phyloP scores from a whole-genome alignment of 2,888 invertebrate species.

The Pandemis cinnamomeana region DNA sequence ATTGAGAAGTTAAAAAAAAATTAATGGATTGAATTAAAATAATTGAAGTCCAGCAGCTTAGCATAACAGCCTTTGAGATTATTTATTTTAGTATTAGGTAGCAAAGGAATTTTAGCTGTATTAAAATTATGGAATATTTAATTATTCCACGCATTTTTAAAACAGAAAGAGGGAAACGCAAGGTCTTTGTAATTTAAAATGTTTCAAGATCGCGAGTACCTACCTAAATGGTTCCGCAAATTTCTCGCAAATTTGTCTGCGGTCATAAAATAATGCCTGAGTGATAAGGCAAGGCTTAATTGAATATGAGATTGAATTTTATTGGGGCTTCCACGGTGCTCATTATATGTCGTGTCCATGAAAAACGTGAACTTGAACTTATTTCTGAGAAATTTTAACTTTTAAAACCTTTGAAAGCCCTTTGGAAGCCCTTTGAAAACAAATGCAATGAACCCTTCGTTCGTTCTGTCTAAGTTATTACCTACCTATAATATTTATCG shows the following conservation, averaged over 20 bases:
- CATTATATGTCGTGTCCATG: not conserved
- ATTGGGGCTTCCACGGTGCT: not conserved
- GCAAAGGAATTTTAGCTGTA: not conserved
- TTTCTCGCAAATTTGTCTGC: not conserved
- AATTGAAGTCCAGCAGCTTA: not conserved
- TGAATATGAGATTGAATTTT: slow-evolving; percentile 2
- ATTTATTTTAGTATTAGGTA: not conserved
- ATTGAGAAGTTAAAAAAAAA: slow-evolving; percentile 1
- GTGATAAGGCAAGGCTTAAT: not conserved
- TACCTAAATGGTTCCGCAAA: not conserved
- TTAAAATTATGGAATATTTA: not conserved
- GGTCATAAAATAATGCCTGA: not conserved
- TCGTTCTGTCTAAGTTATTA: not conserved
- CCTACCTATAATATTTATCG: not conserved
- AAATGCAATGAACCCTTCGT: not conserved
- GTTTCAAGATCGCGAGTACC: not conserved
- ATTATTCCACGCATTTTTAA: not conserved
- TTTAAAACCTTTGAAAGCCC: not conserved
- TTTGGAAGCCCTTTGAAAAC: not conserved
- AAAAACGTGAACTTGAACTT: not conserved
- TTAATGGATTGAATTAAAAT: not conserved
- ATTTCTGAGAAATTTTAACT: not conserved
- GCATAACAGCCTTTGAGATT: not conserved
- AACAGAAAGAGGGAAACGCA: not conserved
- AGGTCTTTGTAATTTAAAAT: not conserved